Base-by-base conservation (phyloP, 2,888 invertebrate genomes). In the Drosophila melanosoma region DNA sequence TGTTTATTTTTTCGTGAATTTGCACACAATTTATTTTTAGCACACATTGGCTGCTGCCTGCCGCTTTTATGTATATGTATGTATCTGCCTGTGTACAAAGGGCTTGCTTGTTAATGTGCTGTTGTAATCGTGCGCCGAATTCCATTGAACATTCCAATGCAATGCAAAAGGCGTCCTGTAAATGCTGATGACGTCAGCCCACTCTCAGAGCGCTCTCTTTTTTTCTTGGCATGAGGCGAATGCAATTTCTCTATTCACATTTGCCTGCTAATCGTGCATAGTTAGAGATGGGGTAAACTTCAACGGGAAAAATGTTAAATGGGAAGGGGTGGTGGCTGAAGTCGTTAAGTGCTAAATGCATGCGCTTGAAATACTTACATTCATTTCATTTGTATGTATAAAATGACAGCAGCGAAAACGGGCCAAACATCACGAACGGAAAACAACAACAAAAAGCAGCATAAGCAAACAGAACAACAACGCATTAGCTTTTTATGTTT, bases 391-490 rank as follows among this genome's bases (percentile, higher is more conserved):
- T 45, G 45, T 45, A 79, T 81, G 81, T 68, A 74, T 59, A 73
- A 66, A 81, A 71, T 67, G 57, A 33, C 57, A 83, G 53, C 64
- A 65, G 51, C 69, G 38, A 65, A 81, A 83, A 81, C 70, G 69
- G 35, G 67, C 58, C 68, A 79, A 85, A 87, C 83, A 85, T 76
- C 84, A 84, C 84, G 85, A 85, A 81, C 81, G 51, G 62, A 53
- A 58, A 69, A 45, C 54, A 61, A 63, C 33, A 59, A 64, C 36
- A 74, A 72, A 11, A 35, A 23, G 11, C 36, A 38, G 7, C 38
- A 54, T 54, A 36, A 32, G 17, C 11, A 29, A 26, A 11, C 64
- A 35, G 51, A 58, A 61, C 20, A 61, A 64, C 56, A 78, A 64
- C 54, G 61, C 45, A 49, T 68, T 52, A 45, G 42, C 42, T 61